Base-by-base conservation (phyloP, 2,113 vertebrate species). In the Platichthys flesus region DNA sequence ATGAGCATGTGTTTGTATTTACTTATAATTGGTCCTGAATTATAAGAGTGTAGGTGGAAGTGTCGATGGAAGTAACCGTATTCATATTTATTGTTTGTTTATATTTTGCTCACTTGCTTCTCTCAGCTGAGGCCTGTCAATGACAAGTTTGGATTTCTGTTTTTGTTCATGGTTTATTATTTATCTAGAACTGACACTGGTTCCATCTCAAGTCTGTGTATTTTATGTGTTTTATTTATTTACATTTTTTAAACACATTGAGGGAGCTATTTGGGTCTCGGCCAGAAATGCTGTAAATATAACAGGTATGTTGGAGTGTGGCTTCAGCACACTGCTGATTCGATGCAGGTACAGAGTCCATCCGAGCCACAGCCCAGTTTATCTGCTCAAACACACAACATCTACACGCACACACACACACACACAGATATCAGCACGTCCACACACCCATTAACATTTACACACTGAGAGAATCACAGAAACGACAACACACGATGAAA, bases 271-370 rank as follows among this genome's bases (percentile, higher is more conserved):
- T 85, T 78, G 82, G 79, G 83, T 90, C 72, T 79, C 42, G 67
- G 85, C 75, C 79, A 83, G 85, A 87, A 84, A 81, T 77, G 86
- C 79, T 93, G 90, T 93, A 92, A 87, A 92, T 93, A 92, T 68
- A 84, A 70, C n/a, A 20, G 69, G 57, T 57, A 65, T 62, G 80
- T 77, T 71, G 82, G 84, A 45, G 80, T 75, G 82, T 76, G 88
- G 77, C 81, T 88, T 81, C 62, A 75, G 80, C 86, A 78, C 78
- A 70, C 73, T 81, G 84, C 79, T 79, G 67, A 83, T 45, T 61
- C 70, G 65, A 81, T 72, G 67, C 58, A 56, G 78, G 76, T 83
- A 72, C 49, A 79, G 75, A 75, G 78, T 78, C 85, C 81, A 83
- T 76, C 76, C 60, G 80, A 86, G 84, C 73, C 66, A 82, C 73